These are phyloP conservation scores for Arremon brunneinucha DNA, from an alignment of 2,797 vertebrate species.

Conservation along the genomic window DNA sequence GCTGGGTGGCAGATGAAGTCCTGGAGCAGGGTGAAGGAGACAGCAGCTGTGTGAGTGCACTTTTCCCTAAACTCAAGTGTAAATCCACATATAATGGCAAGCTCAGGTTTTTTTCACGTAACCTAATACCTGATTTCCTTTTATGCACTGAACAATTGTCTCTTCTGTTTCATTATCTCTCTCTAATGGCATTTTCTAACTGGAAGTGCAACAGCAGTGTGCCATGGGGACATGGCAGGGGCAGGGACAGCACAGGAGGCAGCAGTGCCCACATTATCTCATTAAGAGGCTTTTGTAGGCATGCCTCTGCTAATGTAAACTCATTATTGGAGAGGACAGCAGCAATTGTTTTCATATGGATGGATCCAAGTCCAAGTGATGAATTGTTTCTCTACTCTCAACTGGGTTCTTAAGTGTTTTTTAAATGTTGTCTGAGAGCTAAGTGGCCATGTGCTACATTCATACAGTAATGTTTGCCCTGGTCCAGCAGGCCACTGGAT, in stretches of 20 bases:
- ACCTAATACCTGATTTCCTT: not conserved
- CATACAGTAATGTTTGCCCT: not conserved
- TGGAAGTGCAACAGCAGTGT: not conserved
- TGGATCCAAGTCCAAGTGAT: not conserved
- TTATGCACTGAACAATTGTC: not conserved
- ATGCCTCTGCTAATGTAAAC: not conserved
- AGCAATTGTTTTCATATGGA: not conserved
- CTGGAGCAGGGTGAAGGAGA: not conserved
- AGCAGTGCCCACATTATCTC: not conserved
- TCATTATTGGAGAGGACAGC: not conserved
- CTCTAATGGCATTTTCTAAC: not conserved
- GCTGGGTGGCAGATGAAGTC: not conserved
- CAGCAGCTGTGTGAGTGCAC: rapidly evolving
- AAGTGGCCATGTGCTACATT: not conserved
- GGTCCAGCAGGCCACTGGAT: not conserved
- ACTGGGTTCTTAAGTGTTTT: not conserved
- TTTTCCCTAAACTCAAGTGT: not conserved
- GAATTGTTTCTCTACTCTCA: not conserved
- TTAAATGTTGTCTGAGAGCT: not conserved
- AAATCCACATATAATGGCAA: not conserved
- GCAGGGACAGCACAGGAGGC: not conserved
- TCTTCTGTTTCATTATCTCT: not conserved
- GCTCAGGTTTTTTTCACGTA: not conserved
- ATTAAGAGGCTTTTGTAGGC: not conserved
- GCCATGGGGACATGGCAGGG: not conserved